Conservation (phyloP, 2,888 invertebrate species). For the Trachelus stipa region DNA sequence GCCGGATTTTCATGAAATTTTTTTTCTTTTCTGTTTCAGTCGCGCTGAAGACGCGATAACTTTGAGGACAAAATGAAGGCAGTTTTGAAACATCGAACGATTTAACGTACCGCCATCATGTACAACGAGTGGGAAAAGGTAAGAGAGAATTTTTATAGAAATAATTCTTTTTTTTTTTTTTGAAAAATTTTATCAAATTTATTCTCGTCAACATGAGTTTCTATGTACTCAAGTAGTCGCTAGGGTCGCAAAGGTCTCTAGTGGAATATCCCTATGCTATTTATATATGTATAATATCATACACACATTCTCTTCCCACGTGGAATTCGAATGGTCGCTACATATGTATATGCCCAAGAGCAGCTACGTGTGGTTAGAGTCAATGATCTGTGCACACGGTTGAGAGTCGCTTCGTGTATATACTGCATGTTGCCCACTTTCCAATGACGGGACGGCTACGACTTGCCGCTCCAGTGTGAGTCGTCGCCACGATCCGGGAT, state of each 20-base stretch:
- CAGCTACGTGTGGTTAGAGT: conserved; percentile 31
- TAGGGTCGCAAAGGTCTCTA: background rate
- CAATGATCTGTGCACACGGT: conserved; percentile 54
- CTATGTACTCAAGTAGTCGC: background rate
- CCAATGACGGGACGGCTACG: conserved; percentile 36
- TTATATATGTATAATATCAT: background rate
- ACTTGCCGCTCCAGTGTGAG: conserved; percentile 9
- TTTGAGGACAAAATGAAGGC: conserved; percentile 46
- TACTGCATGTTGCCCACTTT: conserved; percentile 42
- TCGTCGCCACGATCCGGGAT: conserved; percentile 16
- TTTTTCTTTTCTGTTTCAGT: background rate
- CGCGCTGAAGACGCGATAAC: background rate
- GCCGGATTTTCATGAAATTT: background rate
- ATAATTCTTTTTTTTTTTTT: too few species aligned
- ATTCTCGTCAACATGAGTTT: background rate
- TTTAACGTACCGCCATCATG: conserved; percentile 48
- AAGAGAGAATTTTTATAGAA: conserved; percentile 23
- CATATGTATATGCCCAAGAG: conserved; percentile 8
- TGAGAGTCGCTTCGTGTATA: conserved; percentile 42
- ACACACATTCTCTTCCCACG: background rate
- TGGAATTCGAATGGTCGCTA: background rate
- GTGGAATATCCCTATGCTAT: background rate
- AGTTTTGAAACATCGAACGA: conserved; percentile 32
- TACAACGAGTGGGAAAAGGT: conserved; percentile 63
- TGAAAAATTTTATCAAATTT: background rate